Conservation (phyloP, 2,888 invertebrate species). For the Ophioninae sp. region DNA sequence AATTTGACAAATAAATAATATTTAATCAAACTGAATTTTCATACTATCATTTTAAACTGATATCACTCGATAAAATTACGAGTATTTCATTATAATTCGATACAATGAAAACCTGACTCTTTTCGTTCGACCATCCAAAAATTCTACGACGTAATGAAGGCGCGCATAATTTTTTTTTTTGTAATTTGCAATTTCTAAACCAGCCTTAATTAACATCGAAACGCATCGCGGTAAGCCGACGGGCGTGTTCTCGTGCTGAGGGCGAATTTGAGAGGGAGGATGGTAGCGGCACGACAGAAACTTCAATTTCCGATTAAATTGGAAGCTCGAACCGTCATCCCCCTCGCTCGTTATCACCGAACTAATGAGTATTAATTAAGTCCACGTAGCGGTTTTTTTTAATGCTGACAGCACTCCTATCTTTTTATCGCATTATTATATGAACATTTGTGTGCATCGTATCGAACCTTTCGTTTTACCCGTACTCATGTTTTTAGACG, state of each 20-base stretch:
- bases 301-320: constrained; percentile 63
- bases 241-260: constrained; percentile 44
- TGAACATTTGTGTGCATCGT: neutral
- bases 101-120: constrained; percentile 1
- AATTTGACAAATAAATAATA: neutral
- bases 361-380: constrained; percentile 65
- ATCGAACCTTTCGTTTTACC: neutral
- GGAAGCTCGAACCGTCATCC: constrained; percentile 39
- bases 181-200: constrained; percentile 56
- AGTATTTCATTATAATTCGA: neutral
- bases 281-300: constrained; percentile 43
- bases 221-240: constrained; percentile 54
- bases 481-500: neutral
- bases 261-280: neutral
- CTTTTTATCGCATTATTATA: constrained; percentile 21
- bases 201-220: constrained; percentile 64
- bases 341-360: constrained; percentile 41
- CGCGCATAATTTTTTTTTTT: constrained; percentile 17
- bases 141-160: constrained; percentile 24
- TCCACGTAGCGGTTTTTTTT: constrained; percentile 33
- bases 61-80: neutral
- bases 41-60: neutral
- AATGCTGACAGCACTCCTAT: constrained; percentile 18
- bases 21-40: neutral
- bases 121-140: constrained; percentile 3